These are phyloP conservation scores for Bombus pyrosoma DNA, from an alignment of 1,140 invertebrate species.

Conservation along the genomic window DNA sequence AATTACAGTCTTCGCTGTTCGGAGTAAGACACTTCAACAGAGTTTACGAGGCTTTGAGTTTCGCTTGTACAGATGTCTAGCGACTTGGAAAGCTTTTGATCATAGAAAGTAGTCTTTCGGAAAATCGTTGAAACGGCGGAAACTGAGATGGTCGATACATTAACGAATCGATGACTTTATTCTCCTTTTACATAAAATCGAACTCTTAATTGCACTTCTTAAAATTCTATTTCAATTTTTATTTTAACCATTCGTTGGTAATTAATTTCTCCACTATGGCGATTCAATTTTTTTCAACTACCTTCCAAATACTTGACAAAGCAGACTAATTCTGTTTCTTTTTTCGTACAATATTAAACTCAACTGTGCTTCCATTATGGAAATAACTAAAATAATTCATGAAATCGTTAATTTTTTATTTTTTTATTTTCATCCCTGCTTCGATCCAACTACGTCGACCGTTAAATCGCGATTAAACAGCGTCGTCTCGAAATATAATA, in stretches of 20 bases:
- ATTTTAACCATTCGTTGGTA: background rate
- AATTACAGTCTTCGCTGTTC: conserved; percentile 4
- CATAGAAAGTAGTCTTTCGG: background rate
- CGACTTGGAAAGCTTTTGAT: background rate
- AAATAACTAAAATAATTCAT: too few relatives aligned
- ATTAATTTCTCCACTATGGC: background rate
- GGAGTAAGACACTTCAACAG: background rate
- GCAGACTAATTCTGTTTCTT: too few relatives aligned
- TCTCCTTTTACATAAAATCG: too few relatives aligned
- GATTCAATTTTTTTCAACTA: background rate
- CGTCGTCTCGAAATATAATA: background rate
- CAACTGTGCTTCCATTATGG: too few relatives aligned
- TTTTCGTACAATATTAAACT: too few relatives aligned
- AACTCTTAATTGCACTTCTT: background rate
- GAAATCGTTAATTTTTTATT: too few relatives aligned
- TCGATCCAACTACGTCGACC: too few relatives aligned
- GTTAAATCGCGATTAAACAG: too few relatives aligned
- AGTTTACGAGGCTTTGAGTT: background rate
- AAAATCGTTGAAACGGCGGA: background rate
- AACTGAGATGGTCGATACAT: background rate
- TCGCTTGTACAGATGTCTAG: background rate
- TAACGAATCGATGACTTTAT: background rate
- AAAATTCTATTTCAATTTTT: background rate
- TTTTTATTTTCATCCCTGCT: too few relatives aligned
- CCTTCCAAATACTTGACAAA: too few relatives aligned